Percentiles rank a stretch among this genome's conserved stretches.
Conservation (phyloP, 2,888 invertebrate species). For the Lepeophtheirus nordmannii region DNA sequence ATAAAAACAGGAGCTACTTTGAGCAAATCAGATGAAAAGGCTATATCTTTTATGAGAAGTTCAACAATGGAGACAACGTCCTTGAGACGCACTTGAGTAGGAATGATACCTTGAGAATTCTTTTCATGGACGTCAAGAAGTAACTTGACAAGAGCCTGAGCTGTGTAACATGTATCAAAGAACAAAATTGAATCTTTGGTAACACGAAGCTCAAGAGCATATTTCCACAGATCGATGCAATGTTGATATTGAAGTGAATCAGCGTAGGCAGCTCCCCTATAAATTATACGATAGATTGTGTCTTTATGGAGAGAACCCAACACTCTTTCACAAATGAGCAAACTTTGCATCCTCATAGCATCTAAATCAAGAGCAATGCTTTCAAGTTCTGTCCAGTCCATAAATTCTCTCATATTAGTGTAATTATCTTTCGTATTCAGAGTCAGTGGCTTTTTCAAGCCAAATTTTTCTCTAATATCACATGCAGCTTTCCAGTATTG, state of each 20-base stretch:
- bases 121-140: conserved; percentile 45
- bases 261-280: conserved; percentile 44
- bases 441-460: conserved; percentile 28
- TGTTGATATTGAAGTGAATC: conserved; percentile 49
- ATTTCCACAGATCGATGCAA: conserved; percentile 71
- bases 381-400: conserved; percentile 49
- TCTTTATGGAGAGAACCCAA: conserved; percentile 39
- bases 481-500: conserved; percentile 65
- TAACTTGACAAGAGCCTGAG: conserved; percentile 62
- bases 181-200: conserved; percentile 53
- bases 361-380: conserved; percentile 62
- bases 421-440: conserved; percentile 25
- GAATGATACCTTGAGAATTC: conserved; percentile 31
- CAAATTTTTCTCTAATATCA: conserved; percentile 36
- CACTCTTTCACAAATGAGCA: conserved; percentile 72
- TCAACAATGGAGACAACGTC: conserved; percentile 55
- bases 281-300: conserved; percentile 43
- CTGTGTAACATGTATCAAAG: conserved; percentile 68
- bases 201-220: conserved; percentile 52
- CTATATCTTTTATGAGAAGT: conserved; percentile 48
- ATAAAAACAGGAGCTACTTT: conserved; percentile 51
- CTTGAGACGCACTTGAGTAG: conserved; percentile 40
- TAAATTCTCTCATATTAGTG: conserved; percentile 44
- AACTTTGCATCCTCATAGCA: conserved; percentile 66
- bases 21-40: conserved; percentile 37